These are phyloP conservation scores for Agapostemon virescens DNA, from an alignment of 2,888 invertebrate species.

Conservation along the genomic window DNA sequence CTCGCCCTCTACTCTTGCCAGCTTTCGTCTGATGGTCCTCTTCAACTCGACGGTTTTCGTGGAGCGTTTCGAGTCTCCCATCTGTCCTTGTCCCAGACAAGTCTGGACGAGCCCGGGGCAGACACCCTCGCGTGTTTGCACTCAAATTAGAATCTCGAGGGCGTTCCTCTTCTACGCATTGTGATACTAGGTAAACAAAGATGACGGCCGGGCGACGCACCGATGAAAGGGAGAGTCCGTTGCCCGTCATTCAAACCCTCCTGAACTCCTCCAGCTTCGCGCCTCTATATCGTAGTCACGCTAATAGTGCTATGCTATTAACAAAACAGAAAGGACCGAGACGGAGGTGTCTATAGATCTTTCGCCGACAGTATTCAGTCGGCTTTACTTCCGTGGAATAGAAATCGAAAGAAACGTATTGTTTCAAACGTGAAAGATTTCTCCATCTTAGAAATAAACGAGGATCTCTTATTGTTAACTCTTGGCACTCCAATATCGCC, in stretches of 20 bases:
- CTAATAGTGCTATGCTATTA: constrained; percentile 37
- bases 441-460: background rate
- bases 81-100: constrained; percentile 42
- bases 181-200: constrained; percentile 65
- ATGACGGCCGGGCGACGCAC: constrained; percentile 35
- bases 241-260: constrained; percentile 26
- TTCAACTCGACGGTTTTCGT: constrained; percentile 44
- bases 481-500: too few relatives aligned
- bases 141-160: constrained; percentile 72
- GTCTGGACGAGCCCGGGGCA: constrained; percentile 50
- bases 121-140: constrained; percentile 65
- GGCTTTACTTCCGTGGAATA: background rate
- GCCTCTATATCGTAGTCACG: constrained; percentile 14
- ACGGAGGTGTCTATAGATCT: background rate
- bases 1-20: constrained; percentile 14
- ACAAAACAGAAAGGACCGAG: background rate
- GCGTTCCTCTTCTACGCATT: constrained; percentile 62
- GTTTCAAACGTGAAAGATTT: background rate
- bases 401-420: background rate
- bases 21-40: constrained; percentile 42
- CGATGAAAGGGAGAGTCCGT: constrained; percentile 45
- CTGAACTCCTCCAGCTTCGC: constrained; percentile 26
- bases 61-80: constrained; percentile 32
- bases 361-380: background rate
- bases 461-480: background rate